Evolutionary conservation across 2,888 invertebrate species (phyloP), one percentile per base, ranked within the genome.

Genomic region (Netelia melanura): DNA sequence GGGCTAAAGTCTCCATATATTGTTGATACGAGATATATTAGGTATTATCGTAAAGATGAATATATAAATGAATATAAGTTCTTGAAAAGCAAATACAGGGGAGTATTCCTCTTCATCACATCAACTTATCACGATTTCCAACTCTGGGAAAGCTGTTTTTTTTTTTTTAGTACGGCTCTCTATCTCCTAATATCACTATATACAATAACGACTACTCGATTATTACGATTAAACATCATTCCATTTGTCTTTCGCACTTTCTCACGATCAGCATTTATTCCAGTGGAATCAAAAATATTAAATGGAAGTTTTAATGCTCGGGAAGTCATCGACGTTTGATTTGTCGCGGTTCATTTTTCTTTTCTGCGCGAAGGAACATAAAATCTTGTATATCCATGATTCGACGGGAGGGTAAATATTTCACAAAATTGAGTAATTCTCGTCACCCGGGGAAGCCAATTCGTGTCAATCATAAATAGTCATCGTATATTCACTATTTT

Each of bases 131-230:
- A 84, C 85, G 81, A 86, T 83, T 86, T 58, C 23, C 30, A 65
- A 72, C 64, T 54, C 64, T 68, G 54, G 30, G 58, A 77, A 56
- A 38, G 11, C 77, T 58, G 48, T 30, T 68, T 43, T 68, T 48
- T 21, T 21, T 21, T 25, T 30, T 38, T 44, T 21, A 44, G 5
- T 44, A 67, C n/a, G 23, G n/a, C 10, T 79, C 64, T 65, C 52
- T 75, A 75, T 68, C 61, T 70, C 58, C 86, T 86, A 86, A 76
- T 85, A 86, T 85, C 85, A 86, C 86, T 86, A 86, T 86, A 65
- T 85, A 85, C 83, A 80, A 85, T 80, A 78, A 81, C 75, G 67
- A 70, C 83, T 84, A 81, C 44, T 78, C 74, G 74, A 79, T 80
- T 79, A 80, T 54, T 58, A 76, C 79, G 61, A 61, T 74, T 70